Evolutionary conservation across 1,140 invertebrate species (phyloP).

Genomic region (roundworm (Caenorhabditis elegans)): DNA sequence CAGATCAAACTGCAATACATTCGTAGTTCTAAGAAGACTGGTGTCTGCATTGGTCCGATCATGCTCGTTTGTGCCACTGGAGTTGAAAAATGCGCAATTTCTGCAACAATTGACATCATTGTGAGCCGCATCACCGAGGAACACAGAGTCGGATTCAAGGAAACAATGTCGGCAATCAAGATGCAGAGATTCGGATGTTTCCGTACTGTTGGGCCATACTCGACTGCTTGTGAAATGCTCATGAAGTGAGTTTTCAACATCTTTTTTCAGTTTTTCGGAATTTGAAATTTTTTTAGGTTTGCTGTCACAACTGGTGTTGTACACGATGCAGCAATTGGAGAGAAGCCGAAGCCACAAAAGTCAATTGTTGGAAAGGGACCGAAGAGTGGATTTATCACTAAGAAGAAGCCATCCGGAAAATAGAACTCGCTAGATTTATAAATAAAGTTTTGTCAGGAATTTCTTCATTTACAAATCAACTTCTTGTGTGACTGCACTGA

Average conservation of each 20-base stretch:
- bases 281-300: neutral
- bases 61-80: slow-evolving; percentile 18
- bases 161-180: slow-evolving; percentile 4
- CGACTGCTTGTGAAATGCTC: slow-evolving; percentile 17
- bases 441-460: too few relatives aligned
- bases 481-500: too few relatives aligned
- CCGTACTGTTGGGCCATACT: neutral
- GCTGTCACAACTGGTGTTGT: slow-evolving; percentile 3
- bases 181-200: neutral
- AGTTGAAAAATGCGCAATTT: neutral
- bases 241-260: neutral
- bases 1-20: slow-evolving; percentile 18
- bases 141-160: slow-evolving; percentile 11
- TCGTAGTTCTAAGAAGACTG: neutral
- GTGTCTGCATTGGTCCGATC: neutral
- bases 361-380: neutral
- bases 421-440: too few relatives aligned
- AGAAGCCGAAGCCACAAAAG: neutral
- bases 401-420: neutral
- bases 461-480: too few relatives aligned
- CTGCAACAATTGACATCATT: slow-evolving; percentile 1
- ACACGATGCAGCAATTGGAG: neutral
- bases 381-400: neutral
- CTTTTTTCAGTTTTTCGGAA: neutral
- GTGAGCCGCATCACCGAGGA: slow-evolving; percentile 15